Conservation (phyloP, 2,888 invertebrate species). For the Flabesymbios commensalis region DNA sequence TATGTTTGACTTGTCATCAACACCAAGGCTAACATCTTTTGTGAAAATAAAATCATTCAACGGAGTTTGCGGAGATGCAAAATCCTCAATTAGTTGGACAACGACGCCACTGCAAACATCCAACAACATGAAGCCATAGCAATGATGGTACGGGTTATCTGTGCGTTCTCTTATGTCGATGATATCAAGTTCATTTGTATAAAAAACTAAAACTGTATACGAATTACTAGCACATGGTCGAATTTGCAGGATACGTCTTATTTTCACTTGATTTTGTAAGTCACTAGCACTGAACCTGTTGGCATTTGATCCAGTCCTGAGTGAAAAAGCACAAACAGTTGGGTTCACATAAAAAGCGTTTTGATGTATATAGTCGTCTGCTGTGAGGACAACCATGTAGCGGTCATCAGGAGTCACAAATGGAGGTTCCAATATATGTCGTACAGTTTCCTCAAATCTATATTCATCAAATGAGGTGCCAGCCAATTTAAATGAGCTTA, state of each 20-base stretch:
- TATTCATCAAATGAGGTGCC: constrained; percentile 40
- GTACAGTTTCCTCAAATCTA: constrained; percentile 39
- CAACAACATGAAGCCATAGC: constrained; percentile 45
- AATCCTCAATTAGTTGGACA: constrained; percentile 47
- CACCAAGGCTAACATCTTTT: constrained; percentile 44
- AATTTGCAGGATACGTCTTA: constrained; percentile 47
- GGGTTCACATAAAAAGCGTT: constrained; percentile 44
- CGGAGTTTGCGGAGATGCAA: constrained; percentile 40
- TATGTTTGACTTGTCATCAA: constrained; percentile 49
- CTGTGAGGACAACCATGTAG: constrained; percentile 52
- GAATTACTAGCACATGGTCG: constrained; percentile 38
- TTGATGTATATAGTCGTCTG: constrained; percentile 43
- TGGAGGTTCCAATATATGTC: constrained; percentile 44
- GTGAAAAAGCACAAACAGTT: constrained; percentile 47
- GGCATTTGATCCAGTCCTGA: constrained; percentile 37
- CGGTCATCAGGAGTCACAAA: constrained; percentile 52
- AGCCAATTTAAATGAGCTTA: constrained; percentile 43
- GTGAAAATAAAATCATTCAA: constrained; percentile 44
- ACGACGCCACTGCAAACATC: constrained; percentile 50
- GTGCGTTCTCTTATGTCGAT: background rate
- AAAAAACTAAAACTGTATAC: constrained; percentile 46
- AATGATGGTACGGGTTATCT: constrained; percentile 19
- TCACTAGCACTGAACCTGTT: constrained; percentile 44
- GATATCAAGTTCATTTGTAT: constrained; percentile 33
- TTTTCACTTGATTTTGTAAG: constrained; percentile 44